Evolutionary conservation across 2,113 vertebrate genomes (phyloP), one percentile per base, ranked within the genome.

Genomic region (Dasypus novemcinctus): DNA sequence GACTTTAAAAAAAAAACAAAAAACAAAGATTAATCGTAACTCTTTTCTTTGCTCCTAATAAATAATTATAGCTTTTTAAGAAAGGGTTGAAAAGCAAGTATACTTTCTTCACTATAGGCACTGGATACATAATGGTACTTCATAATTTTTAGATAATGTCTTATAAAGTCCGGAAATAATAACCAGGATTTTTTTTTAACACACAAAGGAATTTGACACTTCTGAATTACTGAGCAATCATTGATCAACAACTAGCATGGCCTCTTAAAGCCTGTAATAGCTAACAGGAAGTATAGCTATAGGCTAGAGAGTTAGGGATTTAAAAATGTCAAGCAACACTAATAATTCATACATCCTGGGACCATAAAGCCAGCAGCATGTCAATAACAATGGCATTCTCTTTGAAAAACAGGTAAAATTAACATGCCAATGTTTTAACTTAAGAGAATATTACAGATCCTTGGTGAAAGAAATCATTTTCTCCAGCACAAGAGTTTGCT

Each of bases 261-360:
- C 95, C 83, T 98, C 97, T 75, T 94, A 91, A 83, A 96, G 88
- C 91, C 74, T 81, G 0, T 95, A 91, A 81, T 87, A 96, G 97
- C 97, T 96, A 96, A 97, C 0, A 1, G 97, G 97, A 98, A 98
- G 97, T 92, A 75, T 97, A 98, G 96, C 96, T 96, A 96, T 96
- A 96, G 97, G 98, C 97, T 98, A 95, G 94, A 93, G 97, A 97
- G 87, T 97, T 97, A 96, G 96, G 96, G 97, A 96, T 98, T 97
- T 97, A 86, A 96, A 97, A 97, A 94, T 97, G 96, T 95, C 92
- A 96, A 92, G 91, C 88, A 80, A 78, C 69, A 89, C 88, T 97
- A 98, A 98, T 98, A 98, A 98, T 98, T 98, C 97, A 98, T 98
- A 97, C 84, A 97, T 98, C 95, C 94, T 96, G 96, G 97, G 96